These are phyloP conservation scores for Athalia rosae DNA, from an alignment of 2,888 invertebrate genomes.

Conservation along the genomic window DNA sequence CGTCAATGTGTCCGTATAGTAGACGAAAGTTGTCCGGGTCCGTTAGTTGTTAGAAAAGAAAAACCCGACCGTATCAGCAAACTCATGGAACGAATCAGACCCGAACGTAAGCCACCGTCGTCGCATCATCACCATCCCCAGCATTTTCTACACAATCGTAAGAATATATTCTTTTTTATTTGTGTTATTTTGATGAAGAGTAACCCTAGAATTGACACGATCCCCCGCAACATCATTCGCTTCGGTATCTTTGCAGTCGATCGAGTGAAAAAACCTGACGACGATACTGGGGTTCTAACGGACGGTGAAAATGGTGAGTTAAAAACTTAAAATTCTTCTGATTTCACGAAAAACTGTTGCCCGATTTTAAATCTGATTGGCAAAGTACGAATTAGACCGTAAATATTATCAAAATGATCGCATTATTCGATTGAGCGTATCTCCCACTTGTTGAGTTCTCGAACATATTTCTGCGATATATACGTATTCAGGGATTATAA, in stretches of 20 bases:
- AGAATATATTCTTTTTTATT: conserved; percentile 45
- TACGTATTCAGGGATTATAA: no score
- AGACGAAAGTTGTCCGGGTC: conserved; percentile 88
- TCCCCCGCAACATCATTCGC: conserved; percentile 29
- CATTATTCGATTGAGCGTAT: no score
- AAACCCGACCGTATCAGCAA: conserved; percentile 83
- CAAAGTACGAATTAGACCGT: no score
- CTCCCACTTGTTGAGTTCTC: no score
- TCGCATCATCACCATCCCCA: conserved; percentile 69
- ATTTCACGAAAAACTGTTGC: background rate
- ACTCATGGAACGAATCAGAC: conserved; percentile 81
- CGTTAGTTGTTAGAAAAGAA: conserved; percentile 78
- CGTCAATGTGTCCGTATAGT: conserved; percentile 86
- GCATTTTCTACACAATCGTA: conserved; percentile 65
- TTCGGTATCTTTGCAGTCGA: conserved; percentile 64
- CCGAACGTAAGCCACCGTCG: conserved; percentile 75
- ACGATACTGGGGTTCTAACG: conserved; percentile 63
- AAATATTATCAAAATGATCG: no score
- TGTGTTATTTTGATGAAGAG: background rate
- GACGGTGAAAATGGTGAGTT: conserved; percentile 72
- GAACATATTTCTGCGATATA: no score
- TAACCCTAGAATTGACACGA: background rate
- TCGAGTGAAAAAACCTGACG: conserved; percentile 69
- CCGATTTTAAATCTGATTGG: background rate
- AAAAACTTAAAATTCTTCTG: background rate